A percentile compares a stretch with the other conserved stretches of the same genome.
Evolutionary conservation across 30 jellyfish, hydroid and myxozoan species (phyloP).

Genomic region (Catostylus mosaicus): DNA sequence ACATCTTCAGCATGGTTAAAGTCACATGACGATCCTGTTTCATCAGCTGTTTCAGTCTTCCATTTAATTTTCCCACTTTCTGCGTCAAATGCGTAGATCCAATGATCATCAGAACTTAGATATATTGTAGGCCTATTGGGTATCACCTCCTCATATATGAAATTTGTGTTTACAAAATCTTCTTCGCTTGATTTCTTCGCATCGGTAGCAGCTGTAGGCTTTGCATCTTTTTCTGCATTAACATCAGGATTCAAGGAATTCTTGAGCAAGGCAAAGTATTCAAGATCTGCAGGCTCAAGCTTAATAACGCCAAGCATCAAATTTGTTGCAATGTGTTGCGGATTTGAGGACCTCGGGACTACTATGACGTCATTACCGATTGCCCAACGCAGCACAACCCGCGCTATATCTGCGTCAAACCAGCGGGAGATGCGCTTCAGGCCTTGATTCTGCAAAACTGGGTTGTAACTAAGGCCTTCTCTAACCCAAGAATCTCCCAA

Average conservation of each 20-base stretch:
- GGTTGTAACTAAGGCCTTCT: constrained; percentile 64
- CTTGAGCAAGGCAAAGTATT: constrained; percentile 28
- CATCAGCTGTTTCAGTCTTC: constrained; percentile 85
- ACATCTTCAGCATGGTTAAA: constrained; percentile 52
- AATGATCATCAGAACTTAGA: constrained; percentile 86
- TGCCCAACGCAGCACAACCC: constrained; percentile 83
- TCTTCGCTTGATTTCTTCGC: neutral
- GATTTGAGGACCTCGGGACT: constrained; percentile 67
- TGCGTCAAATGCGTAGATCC: constrained; percentile 86
- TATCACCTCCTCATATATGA: constrained; percentile 43
- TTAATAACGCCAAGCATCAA: constrained; percentile 26
- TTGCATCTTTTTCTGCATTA: neutral
- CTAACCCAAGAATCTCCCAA: constrained; percentile 80
- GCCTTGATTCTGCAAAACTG: constrained; percentile 50
- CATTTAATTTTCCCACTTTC: constrained; percentile 74
- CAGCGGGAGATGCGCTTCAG: constrained; percentile 56
- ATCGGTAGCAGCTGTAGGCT: neutral
- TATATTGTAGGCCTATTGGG: constrained; percentile 59
- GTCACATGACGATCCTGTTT: constrained; percentile 90
- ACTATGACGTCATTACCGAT: constrained; percentile 71
- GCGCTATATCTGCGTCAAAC: constrained; percentile 77
- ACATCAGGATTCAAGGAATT: constrained; percentile 30
- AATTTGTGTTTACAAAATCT: constrained; percentile 57
- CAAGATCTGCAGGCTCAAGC: constrained; percentile 40
- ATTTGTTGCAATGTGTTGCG: constrained; percentile 71